Percentiles rank a stretch among this genome's conserved stretches.
These are phyloP conservation scores for Thunnus albacares DNA, from an alignment of 2,797 vertebrate species.

Conservation along the genomic window DNA sequence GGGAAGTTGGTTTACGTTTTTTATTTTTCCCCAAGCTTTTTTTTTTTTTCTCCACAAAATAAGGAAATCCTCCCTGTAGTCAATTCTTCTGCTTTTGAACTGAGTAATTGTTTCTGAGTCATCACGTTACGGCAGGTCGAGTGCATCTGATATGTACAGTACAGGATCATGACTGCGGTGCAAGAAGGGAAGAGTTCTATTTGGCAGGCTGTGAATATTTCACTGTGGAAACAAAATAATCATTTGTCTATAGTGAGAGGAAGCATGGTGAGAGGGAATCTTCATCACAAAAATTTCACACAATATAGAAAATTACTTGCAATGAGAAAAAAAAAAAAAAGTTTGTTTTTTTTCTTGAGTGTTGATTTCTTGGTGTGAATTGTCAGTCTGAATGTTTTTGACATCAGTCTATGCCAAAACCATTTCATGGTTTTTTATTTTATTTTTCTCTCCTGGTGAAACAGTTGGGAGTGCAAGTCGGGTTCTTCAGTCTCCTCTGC, in stretches of 20 bases:
- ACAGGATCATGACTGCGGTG: conserved; percentile 81
- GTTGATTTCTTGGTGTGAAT: conserved; percentile 64
- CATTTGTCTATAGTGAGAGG: conserved; percentile 71
- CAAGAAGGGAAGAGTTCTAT: conserved; percentile 77
- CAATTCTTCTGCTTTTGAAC: conserved; percentile 60
- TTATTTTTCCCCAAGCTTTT: conserved; percentile 43
- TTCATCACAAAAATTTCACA: conserved; percentile 85
- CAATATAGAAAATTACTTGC: conserved; percentile 80
- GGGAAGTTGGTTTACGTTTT: conserved; percentile 51
- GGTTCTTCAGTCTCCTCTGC: conserved; percentile 58
- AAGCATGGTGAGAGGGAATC: conserved; percentile 79
- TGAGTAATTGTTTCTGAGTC: conserved; percentile 59
- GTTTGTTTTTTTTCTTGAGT: conserved; percentile 53
- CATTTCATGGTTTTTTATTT: conserved; percentile 70
- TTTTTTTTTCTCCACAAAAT: conserved; percentile 41
- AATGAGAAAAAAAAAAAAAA: conserved; percentile 56
- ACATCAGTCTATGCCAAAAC: conserved; percentile 75
- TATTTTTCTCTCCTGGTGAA: conserved; percentile 67
- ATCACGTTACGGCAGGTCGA: conserved; percentile 79
- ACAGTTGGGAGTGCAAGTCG: conserved; percentile 51
- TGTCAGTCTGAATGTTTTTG: conserved; percentile 63
- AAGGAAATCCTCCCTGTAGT: conserved; percentile 53
- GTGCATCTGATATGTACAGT: conserved; percentile 87
- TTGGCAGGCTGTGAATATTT: conserved; percentile 84
- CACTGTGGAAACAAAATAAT: conserved; percentile 62